Conservation (phyloP, 1,140 invertebrate species). For the Melipona quadrifasciata region DNA sequence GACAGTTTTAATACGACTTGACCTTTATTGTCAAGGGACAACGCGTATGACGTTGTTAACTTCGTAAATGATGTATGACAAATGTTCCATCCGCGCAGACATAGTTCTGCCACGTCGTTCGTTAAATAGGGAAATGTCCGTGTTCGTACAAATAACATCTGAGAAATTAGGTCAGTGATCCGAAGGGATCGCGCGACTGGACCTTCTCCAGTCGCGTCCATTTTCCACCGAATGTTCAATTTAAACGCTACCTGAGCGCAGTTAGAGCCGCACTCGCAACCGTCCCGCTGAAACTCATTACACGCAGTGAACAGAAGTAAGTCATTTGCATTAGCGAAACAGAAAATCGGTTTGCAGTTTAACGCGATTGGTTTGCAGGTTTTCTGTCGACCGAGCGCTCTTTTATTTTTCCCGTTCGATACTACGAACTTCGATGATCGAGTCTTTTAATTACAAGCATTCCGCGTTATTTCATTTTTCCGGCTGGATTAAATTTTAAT, state of each 20-base stretch:
- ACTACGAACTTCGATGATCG: not conserved
- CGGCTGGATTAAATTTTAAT: not conserved
- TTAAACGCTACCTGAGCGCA: not conserved
- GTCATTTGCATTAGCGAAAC: conserved; percentile 2
- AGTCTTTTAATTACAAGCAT: not conserved
- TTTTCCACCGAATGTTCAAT: conserved; percentile 2
- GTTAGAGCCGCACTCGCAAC: conserved; percentile 8
- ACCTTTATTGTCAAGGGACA: too few relatives aligned
- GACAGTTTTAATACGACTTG: too few relatives aligned
- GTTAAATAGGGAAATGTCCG: not conserved
- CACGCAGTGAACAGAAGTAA: not conserved
- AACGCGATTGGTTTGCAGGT: not conserved
- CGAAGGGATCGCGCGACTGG: not conserved
- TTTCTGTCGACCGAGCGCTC: not conserved
- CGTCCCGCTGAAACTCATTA: conserved; percentile 13
- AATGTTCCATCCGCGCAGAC: not conserved
- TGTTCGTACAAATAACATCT: not conserved
- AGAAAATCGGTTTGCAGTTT: not conserved
- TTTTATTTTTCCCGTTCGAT: not conserved
- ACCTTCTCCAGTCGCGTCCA: not conserved
- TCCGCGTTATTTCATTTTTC: not conserved
- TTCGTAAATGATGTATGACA: not conserved
- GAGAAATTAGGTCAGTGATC: not conserved
- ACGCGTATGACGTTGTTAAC: not conserved
- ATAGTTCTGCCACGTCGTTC: not conserved